These are phyloP conservation scores for Ploceus nigricollis DNA, from an alignment of 2,113 vertebrate genomes.

Conservation along the genomic window DNA sequence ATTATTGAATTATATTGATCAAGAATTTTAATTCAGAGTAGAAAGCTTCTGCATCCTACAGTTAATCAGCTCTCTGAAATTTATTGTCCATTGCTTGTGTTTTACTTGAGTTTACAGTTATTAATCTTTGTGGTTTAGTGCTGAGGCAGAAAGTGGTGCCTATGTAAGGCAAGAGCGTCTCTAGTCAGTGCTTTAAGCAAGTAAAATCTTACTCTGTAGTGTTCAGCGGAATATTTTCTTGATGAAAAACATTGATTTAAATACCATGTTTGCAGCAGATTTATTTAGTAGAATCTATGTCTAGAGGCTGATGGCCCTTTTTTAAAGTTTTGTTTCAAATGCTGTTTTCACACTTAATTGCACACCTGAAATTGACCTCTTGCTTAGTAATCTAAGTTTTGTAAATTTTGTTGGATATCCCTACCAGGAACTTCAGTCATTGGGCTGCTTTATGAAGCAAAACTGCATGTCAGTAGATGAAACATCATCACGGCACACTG, in stretches of 20 bases:
- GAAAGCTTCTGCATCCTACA: neutral
- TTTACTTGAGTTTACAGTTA: neutral
- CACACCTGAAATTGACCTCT: neutral
- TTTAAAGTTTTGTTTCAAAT: neutral
- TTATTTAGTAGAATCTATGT: neutral
- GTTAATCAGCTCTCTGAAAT: neutral
- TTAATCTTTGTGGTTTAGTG: constrained; percentile 17
- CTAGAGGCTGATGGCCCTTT: neutral
- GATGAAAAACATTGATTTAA: neutral
- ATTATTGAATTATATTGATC: neutral
- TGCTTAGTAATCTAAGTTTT: neutral
- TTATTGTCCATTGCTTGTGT: neutral
- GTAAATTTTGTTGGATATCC: neutral
- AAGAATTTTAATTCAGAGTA: neutral
- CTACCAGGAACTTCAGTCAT: neutral
- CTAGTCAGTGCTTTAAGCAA: neutral
- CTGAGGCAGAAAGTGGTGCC: constrained; percentile 18
- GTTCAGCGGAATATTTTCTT: neutral
- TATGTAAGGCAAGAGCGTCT: neutral
- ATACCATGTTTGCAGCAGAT: neutral
- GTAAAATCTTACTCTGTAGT: neutral
- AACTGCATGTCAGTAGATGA: neutral
- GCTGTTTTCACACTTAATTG: neutral
- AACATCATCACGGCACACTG: neutral
- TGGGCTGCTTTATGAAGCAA: neutral